These are phyloP conservation scores for Nycticorax nycticorax DNA, from an alignment of 2,113 vertebrate genomes.

Conservation along the genomic window DNA sequence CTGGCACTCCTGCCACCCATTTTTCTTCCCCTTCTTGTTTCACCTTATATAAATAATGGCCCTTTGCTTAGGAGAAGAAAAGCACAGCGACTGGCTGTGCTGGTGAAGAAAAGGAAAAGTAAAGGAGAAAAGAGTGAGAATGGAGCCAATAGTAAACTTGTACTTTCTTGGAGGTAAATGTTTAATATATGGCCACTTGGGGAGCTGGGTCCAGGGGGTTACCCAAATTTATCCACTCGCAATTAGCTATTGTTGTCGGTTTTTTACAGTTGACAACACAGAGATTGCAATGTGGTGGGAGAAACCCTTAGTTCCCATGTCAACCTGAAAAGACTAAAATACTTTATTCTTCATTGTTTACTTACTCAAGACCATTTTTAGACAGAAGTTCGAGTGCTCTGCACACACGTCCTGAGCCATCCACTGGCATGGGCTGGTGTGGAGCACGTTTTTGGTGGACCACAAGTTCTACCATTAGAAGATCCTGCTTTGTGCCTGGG, in stretches of 20 bases:
- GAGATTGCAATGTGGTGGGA: not conserved
- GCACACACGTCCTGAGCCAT: not conserved
- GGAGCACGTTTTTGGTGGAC: not conserved
- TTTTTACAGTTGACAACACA: not conserved
- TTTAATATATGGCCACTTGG: not conserved
- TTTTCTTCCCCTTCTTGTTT: not conserved
- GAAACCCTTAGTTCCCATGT: not conserved
- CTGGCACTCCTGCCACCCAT: not conserved
- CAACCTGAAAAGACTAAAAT: not conserved
- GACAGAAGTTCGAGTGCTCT: not conserved
- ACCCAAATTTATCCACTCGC: not conserved
- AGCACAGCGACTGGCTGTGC: not conserved
- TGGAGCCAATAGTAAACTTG: not conserved
- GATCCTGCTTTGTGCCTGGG: not conserved
- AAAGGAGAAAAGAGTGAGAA: not conserved
- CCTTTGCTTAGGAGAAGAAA: not conserved
- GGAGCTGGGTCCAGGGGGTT: not conserved
- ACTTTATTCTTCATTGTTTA: not conserved
- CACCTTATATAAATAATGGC: not conserved
- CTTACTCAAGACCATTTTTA: not conserved
- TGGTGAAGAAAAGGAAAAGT: not conserved
- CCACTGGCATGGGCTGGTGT: accelerated
- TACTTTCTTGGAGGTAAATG: not conserved
- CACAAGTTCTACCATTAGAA: not conserved
- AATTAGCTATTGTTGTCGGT: not conserved